phyloP scores from a whole-genome alignment of 1,140 invertebrate genomes.

The Drosophila arizonae region DNA sequence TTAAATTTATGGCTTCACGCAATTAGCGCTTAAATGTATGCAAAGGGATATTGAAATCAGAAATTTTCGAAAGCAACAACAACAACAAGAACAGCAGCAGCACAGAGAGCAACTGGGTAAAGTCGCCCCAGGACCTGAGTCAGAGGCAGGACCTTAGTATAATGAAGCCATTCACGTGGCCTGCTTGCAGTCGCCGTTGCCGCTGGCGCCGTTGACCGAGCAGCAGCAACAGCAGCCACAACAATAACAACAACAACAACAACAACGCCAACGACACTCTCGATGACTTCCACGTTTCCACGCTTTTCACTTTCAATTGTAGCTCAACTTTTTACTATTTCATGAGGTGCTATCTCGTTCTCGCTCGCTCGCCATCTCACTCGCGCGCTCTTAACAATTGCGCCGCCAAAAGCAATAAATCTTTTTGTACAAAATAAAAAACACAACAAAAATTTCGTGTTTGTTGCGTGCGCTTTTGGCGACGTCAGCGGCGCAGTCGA shows the following conservation, averaged over 20 bases:
- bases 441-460: slow-evolving; percentile 48
- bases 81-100: slow-evolving; percentile 12
- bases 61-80: slow-evolving; percentile 44
- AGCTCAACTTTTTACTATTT: slow-evolving; percentile 78
- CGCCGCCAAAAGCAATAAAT: slow-evolving; percentile 77
- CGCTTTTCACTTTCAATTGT: slow-evolving; percentile 83
- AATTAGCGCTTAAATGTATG: slow-evolving; percentile 80
- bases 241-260: background rate
- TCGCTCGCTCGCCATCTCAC: background rate
- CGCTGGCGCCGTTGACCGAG: slow-evolving; percentile 59
- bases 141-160: slow-evolving; percentile 57
- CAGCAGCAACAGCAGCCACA: slow-evolving; percentile 31
- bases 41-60: slow-evolving; percentile 74
- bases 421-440: slow-evolving; percentile 49
- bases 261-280: slow-evolving; percentile 60
- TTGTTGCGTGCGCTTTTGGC: slow-evolving; percentile 69
- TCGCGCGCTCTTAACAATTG: slow-evolving; percentile 58
- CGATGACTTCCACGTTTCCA: slow-evolving; percentile 80
- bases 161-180: slow-evolving; percentile 62
- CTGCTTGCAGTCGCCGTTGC: slow-evolving; percentile 17
- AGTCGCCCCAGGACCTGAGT: slow-evolving; percentile 29
- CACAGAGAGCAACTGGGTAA: background rate
- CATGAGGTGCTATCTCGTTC: slow-evolving; percentile 39
- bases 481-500: slow-evolving; percentile 10
- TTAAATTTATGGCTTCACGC: slow-evolving; percentile 81